phyloP scores from a whole-genome alignment of 1,140 invertebrate species.

The Thaumatotibia leucotreta region DNA sequence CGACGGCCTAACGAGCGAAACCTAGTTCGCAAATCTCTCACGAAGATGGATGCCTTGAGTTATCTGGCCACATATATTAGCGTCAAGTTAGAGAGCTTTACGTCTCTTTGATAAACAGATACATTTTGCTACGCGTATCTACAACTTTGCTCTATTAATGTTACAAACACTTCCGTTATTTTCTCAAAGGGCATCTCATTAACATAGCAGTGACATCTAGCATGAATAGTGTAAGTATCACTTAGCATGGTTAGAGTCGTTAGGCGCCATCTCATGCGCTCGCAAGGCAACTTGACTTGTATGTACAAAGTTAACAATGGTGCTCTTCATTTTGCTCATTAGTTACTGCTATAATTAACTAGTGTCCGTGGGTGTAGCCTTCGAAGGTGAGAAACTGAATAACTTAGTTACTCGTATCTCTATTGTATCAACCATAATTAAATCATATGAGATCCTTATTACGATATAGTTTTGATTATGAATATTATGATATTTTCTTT shows the following conservation, averaged over 20 bases:
- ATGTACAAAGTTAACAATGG: neutral
- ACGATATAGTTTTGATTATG: neutral
- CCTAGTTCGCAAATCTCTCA: neutral
- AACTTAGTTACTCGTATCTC: neutral
- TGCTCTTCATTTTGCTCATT: neutral
- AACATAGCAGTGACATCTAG: neutral
- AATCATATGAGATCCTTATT: neutral
- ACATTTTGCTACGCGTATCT: neutral
- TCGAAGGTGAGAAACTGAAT: neutral
- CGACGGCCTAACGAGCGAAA: neutral
- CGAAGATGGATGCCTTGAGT: neutral
- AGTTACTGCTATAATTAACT: neutral
- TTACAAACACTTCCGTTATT: neutral
- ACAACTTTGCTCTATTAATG: neutral
- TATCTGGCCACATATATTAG: neutral
- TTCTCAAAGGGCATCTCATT: neutral
- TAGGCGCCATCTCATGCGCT: neutral
- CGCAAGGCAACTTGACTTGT: neutral
- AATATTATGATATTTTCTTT: too few species aligned
- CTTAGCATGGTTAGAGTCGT: neutral
- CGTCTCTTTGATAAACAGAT: neutral
- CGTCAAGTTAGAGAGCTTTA: conserved; percentile 1
- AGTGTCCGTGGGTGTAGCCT: neutral
- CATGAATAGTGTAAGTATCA: neutral
- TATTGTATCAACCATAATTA: neutral